Conservation (phyloP, 2,113 vertebrate genomes). For the Perca schrenkii region DNA sequence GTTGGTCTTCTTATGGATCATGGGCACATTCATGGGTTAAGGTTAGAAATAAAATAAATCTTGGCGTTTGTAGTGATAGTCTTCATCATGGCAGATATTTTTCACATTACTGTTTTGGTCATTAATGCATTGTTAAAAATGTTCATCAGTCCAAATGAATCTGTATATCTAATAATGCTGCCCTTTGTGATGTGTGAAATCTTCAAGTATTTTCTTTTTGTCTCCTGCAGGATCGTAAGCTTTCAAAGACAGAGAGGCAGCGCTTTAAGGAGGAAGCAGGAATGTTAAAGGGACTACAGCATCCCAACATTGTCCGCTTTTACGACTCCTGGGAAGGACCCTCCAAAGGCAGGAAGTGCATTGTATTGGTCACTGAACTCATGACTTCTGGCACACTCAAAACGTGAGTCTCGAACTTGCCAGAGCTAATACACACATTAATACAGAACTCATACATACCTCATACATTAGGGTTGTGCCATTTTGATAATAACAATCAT, state of each 20-base stretch:
- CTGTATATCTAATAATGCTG: not conserved
- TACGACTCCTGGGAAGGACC: constrained; percentile 99
- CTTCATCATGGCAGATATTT: not conserved
- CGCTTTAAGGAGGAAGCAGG: constrained; percentile 98
- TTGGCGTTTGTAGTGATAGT: not conserved
- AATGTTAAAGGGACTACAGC: constrained; percentile 98
- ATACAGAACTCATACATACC: not conserved
- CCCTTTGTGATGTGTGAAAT: constrained; percentile 4
- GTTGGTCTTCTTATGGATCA: not conserved
- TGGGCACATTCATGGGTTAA: not conserved
- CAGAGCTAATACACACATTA: not conserved
- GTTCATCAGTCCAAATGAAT: not conserved
- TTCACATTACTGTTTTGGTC: not conserved
- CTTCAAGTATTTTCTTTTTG: constrained; percentile 41
- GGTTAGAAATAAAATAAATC: not conserved
- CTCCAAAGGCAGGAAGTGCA: constrained; percentile 97
- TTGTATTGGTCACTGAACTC: constrained; percentile 97
- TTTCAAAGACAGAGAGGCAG: constrained; percentile 95
- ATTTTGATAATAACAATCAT: not conserved
- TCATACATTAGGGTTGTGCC: not conserved
- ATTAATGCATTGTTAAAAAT: not conserved
- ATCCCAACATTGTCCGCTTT: constrained; percentile 99
- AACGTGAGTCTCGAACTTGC: constrained; percentile 89
- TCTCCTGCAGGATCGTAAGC: constrained; percentile 91
- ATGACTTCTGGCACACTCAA: constrained; percentile 99